Evolutionary conservation across 2,888 invertebrate species (phyloP), one percentile per base, ranked within the genome.

Genomic region (Iselma pallidipennis): DNA sequence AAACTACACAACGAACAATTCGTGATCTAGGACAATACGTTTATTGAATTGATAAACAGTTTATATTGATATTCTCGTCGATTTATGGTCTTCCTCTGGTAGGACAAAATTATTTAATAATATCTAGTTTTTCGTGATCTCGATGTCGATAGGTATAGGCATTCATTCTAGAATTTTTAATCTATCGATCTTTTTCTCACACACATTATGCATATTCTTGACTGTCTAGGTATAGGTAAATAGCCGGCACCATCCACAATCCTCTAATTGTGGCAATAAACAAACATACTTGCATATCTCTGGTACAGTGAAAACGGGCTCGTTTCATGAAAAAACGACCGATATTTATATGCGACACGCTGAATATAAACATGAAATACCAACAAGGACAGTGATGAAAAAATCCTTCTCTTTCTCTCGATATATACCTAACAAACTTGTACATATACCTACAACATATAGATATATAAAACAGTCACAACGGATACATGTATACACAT

Each of bases 341-440:
- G 74, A 75, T 79, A 80, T 81, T 80, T 80, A 80, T 80, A 77
- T 72, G 78, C 77, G 79, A 78, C 78, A 78, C 77, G 72, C 77
- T 78, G 81, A 79, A 81, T 81, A 81, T 81, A 81, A 77, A 81
- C 81, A 81, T 80, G 80, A 80, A 80, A 80, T 76, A 79, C 80
- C 80, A 79, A 78, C 76, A 75, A 75, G 74, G 73, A 72, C 71
- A 69, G 74, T 80, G 80, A 79, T 80, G 78, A 78, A 80, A 81
- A 80, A 81, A 80, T 79, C 77, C 78, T 9, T 33, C 52, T 29
- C 21, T 26, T 31, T 21, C 52, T 29, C 52, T 52, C 52, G 52
- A 29, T 33, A 52, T 23, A 52, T 55, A 61, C 21, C 33, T 16
- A 37, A 31, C 33, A 33, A 33, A 37, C 37, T 37, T 9, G 37